These are phyloP conservation scores for Pentalonia nigronervosa DNA, from an alignment of 1,140 invertebrate species.

Conservation along the genomic window DNA sequence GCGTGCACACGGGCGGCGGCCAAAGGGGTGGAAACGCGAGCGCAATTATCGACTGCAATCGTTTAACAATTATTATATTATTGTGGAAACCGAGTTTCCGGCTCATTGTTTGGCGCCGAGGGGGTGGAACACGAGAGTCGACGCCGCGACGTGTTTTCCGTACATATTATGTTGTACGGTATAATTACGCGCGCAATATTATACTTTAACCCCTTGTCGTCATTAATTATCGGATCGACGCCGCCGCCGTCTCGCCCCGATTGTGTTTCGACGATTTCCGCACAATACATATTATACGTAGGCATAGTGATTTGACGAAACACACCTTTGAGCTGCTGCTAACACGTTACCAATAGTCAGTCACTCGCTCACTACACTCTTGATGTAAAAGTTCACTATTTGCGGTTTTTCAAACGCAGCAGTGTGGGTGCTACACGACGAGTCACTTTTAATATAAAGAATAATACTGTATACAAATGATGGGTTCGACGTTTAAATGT, in stretches of 20 bases:
- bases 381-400: neutral
- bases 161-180: neutral
- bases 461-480: neutral
- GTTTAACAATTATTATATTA: neutral
- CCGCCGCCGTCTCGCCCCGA: neutral
- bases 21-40: neutral
- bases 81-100: slow-evolving; percentile 6
- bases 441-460: neutral
- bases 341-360: neutral
- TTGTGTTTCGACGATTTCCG: neutral
- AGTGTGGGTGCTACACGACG: neutral
- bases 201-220: slow-evolving; percentile 7
- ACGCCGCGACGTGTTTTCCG: slow-evolving; percentile 3
- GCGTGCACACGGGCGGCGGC: neutral
- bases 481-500: neutral
- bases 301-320: neutral
- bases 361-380: neutral
- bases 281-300: neutral
- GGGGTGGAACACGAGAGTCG: neutral
- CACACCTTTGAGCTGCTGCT: neutral
- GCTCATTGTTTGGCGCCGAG: neutral
- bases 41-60: slow-evolving; percentile 3
- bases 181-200: neutral
- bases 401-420: neutral
- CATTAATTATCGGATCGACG: slow-evolving; percentile 9